Evolutionary conservation across 2,113 vertebrate species (phyloP).

Genomic region (Cichladusa arquata): DNA sequence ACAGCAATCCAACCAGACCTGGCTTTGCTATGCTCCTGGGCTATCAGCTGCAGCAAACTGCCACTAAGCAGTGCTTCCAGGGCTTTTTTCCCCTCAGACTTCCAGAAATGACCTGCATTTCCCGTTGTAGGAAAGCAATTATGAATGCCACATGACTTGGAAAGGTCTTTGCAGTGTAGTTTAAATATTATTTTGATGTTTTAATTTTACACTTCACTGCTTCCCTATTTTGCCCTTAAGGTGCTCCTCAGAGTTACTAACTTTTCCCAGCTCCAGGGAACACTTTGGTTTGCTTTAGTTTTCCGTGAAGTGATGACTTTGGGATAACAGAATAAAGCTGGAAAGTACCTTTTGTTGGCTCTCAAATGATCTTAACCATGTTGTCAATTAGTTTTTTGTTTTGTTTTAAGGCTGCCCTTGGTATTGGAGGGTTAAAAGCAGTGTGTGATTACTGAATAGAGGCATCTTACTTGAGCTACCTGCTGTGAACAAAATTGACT

Average conservation of each 20-base stretch:
- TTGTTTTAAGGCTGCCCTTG: not conserved
- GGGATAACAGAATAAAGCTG: not conserved
- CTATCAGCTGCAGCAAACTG: not conserved
- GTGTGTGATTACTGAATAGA: slow-evolving; percentile 59
- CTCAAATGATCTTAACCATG: not conserved
- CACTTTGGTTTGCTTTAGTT: accelerated
- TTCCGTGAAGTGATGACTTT: not conserved
- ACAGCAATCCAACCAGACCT: not conserved
- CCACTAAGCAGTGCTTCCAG: too few relatives aligned
- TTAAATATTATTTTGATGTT: not conserved
- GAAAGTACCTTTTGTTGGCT: not conserved
- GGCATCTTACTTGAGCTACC: slow-evolving; percentile 16
- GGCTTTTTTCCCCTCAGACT: not conserved
- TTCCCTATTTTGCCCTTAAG: not conserved
- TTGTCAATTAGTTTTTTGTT: not conserved
- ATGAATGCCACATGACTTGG: not conserved
- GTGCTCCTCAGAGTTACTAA: not conserved
- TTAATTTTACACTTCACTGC: not conserved
- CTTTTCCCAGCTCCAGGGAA: not conserved
- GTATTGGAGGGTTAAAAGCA: slow-evolving; percentile 50
- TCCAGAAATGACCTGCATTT: not conserved
- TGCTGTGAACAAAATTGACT: slow-evolving; percentile 62
- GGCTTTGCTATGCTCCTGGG: not conserved
- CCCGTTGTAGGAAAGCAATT: not conserved
- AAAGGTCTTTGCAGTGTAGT: not conserved